phyloP scores from a whole-genome alignment of 2,113 vertebrate species.

The Chiloscyllium plagiosum region DNA sequence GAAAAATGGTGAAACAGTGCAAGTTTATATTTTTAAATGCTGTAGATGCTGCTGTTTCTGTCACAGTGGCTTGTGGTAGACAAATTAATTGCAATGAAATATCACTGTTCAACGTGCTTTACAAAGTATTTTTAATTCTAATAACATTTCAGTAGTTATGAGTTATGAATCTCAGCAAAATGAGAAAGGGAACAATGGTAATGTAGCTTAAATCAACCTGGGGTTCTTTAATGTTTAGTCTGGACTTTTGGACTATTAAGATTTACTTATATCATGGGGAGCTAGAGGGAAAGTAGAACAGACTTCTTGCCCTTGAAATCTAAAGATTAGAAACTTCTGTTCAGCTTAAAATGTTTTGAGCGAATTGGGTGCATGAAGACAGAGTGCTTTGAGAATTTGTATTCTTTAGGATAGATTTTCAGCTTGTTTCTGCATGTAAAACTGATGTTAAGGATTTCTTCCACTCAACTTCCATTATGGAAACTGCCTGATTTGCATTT shows the following conservation, averaged over 20 bases:
- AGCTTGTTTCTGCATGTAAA: neutral
- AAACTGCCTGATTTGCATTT: neutral
- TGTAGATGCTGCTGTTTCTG: neutral
- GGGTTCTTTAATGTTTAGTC: neutral
- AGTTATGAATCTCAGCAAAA: neutral
- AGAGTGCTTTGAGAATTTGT: neutral
- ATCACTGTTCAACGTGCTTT: neutral
- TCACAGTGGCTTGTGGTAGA: neutral
- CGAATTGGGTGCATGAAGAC: neutral
- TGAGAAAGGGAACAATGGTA: neutral
- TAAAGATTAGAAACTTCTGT: neutral
- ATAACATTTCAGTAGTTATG: neutral
- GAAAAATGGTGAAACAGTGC: neutral
- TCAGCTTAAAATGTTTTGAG: neutral
- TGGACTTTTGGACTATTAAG: neutral
- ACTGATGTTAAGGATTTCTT: neutral
- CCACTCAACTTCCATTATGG: neutral
- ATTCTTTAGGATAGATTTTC: neutral
- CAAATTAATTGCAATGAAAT: neutral
- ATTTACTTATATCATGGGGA: neutral
- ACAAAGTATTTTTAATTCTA: neutral
- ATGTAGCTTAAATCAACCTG: neutral
- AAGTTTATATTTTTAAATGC: neutral
- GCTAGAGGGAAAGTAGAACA: too few species aligned
- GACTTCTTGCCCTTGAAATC: neutral